Evolutionary conservation across 2,113 vertebrate genomes (phyloP).

Genomic region (Regulus satrapa): DNA sequence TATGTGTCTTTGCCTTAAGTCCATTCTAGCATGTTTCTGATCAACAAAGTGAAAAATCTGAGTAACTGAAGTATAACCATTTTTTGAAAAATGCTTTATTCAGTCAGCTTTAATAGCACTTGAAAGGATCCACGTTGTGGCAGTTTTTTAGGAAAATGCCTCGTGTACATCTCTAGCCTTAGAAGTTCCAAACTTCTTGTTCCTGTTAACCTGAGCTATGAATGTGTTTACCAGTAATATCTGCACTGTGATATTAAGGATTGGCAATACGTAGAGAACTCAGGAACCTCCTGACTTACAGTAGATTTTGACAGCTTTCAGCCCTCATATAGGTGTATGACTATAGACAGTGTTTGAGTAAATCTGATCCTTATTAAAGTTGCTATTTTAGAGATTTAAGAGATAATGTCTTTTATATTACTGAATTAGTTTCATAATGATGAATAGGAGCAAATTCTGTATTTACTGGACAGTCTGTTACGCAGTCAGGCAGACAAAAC

Average conservation of each 20-base stretch:
- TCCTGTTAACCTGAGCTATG: constrained; percentile 16
- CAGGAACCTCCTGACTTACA: constrained; percentile 26
- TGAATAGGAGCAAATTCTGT: not conserved
- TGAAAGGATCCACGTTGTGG: not conserved
- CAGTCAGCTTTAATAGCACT: constrained; percentile 10
- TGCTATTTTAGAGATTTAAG: not conserved
- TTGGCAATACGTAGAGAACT: constrained; percentile 45
- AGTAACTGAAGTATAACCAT: not conserved
- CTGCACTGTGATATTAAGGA: constrained; percentile 57
- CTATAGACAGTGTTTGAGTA: not conserved
- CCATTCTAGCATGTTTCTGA: not conserved
- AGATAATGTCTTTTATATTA: not conserved
- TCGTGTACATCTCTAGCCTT: not conserved
- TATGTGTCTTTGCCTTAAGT: constrained; percentile 8
- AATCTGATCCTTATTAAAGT: constrained; percentile 7
- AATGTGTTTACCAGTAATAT: constrained; percentile 37
- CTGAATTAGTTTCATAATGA: not conserved
- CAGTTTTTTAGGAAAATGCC: not conserved
- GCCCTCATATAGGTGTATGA: not conserved
- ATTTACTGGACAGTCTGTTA: not conserved
- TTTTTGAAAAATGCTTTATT: not conserved
- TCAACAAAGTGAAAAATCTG: not conserved
- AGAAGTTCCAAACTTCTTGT: not conserved
- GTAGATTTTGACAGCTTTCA: not conserved
- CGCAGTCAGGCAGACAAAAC: not conserved